Conservation (phyloP, 2,797 vertebrate species). For the Chloroceryle amazona region DNA sequence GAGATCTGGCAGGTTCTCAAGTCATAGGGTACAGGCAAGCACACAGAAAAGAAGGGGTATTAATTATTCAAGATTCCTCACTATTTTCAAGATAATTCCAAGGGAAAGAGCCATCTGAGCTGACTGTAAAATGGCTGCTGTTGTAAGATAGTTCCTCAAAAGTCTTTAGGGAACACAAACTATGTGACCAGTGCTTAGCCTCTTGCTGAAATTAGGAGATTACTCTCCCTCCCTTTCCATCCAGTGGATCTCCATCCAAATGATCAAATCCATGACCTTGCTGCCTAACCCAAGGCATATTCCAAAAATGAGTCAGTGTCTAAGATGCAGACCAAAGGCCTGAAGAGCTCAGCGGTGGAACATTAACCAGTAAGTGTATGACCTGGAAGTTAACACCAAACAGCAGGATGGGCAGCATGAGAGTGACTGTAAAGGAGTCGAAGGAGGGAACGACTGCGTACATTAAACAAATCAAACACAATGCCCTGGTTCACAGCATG, state of each 20-base stretch:
- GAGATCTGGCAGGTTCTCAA: not conserved
- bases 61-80: not conserved
- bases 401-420: not conserved
- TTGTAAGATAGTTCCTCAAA: not conserved
- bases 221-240: not conserved
- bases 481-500: not conserved
- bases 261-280: not conserved
- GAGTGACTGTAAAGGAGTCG: rapidly evolving
- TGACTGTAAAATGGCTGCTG: not conserved
- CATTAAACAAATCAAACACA: not conserved
- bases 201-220: not conserved
- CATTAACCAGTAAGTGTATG: not conserved
- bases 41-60: not conserved
- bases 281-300: not conserved
- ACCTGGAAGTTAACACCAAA: not conserved
- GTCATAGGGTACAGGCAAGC: not conserved
- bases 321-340: not conserved
- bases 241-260: not conserved
- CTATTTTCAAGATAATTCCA: not conserved
- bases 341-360: not conserved
- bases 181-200: not conserved
- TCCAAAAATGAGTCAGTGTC: not conserved
- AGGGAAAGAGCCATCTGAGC: not conserved
- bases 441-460: not conserved
- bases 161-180: not conserved